These are phyloP conservation scores for Coptotermes formosanus DNA, from an alignment of 1,140 invertebrate genomes.

Conservation along the genomic window DNA sequence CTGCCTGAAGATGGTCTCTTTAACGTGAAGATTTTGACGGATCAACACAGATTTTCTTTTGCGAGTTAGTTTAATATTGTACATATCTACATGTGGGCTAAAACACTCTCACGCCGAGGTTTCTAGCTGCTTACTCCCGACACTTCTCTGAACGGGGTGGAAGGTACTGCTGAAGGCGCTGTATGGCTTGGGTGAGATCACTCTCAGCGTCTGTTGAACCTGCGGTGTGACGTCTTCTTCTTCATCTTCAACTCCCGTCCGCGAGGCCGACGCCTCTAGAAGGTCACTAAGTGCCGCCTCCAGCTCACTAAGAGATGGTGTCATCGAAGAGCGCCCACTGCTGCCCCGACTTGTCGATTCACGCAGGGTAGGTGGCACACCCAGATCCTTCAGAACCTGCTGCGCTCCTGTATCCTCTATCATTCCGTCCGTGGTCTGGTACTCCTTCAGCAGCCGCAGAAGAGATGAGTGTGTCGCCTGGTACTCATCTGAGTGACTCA, in stretches of 20 bases:
- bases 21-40: too few species aligned
- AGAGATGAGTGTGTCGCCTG: constrained; percentile 37
- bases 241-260: constrained; percentile 40
- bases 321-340: constrained; percentile 45
- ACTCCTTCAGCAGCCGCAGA: constrained; percentile 43
- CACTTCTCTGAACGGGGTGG: not conserved
- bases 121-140: not conserved
- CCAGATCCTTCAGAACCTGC: constrained; percentile 16
- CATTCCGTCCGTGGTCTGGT: not conserved
- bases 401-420: not conserved
- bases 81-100: not conserved
- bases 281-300: constrained; percentile 49
- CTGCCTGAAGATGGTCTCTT: not conserved
- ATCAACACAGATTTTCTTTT: not conserved
- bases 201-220: not conserved
- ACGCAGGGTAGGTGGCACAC: not conserved
- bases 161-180: not conserved
- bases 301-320: constrained; percentile 49
- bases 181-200: not conserved
- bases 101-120: not conserved
- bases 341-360: constrained; percentile 33
- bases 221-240: constrained; percentile 34
- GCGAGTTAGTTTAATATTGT: not conserved
- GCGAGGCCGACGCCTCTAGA: constrained; percentile 40
- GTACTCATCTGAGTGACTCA: constrained; percentile 38